phyloP scores from a whole-genome alignment of 2,113 vertebrate species.

The Vicugna pacos region DNA sequence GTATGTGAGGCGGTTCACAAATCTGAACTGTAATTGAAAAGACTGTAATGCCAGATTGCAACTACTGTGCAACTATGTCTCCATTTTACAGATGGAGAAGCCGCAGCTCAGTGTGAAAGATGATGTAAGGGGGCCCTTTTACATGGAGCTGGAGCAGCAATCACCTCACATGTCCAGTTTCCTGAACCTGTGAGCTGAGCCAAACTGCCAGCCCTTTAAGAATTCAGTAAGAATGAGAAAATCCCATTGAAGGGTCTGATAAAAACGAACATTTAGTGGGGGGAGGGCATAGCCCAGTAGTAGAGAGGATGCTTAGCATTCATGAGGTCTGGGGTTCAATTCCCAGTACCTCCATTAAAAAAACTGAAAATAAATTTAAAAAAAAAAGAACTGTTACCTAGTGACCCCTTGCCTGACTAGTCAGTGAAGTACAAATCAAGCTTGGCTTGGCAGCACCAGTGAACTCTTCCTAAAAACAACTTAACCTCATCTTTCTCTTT shows the following conservation, averaged over 20 bases:
- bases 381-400: background rate
- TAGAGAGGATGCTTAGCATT: too few relatives aligned
- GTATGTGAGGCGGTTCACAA: background rate
- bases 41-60: background rate
- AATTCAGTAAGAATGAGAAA: background rate
- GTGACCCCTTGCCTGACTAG: background rate
- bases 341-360: too few relatives aligned
- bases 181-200: background rate
- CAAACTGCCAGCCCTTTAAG: background rate
- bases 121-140: background rate
- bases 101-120: background rate
- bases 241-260: background rate
- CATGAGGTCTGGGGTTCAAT: too few relatives aligned
- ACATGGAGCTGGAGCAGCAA: too few relatives aligned
- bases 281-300: too few relatives aligned
- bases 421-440: background rate
- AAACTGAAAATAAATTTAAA: too few relatives aligned
- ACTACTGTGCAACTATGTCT: background rate
- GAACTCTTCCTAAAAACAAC: background rate
- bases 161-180: background rate
- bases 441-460: background rate
- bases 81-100: background rate
- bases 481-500: background rate
- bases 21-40: background rate
- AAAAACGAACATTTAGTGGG: background rate